Evolutionary conservation across 2,888 invertebrate genomes (phyloP).

Genomic region (Drosophila formosana): DNA sequence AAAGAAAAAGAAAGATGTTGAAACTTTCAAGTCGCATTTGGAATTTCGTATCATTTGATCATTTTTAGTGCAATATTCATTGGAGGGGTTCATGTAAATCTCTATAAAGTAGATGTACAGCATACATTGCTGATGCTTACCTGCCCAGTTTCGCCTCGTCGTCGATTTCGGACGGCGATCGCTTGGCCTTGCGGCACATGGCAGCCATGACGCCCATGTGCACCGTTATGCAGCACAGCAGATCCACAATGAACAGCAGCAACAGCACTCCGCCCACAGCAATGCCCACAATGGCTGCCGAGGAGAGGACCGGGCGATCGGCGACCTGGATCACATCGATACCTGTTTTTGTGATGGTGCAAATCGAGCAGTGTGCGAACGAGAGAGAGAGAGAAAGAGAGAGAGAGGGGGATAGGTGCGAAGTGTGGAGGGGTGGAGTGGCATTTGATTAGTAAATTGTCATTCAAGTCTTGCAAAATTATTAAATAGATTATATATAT

Average conservation of each 20-base stretch:
- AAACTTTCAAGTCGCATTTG: constrained; percentile 29
- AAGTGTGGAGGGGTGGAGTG: constrained; percentile 5
- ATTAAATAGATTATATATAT: constrained; percentile 10
- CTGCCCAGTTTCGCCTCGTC: constrained; percentile 94
- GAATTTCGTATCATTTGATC: constrained; percentile 40
- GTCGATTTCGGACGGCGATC: constrained; percentile 87
- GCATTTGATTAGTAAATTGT: constrained; percentile 65
- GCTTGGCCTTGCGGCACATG: constrained; percentile 87
- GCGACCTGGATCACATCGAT: constrained; percentile 84
- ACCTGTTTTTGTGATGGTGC: constrained; percentile 62
- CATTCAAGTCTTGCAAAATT: constrained; percentile 46
- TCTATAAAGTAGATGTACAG: not conserved
- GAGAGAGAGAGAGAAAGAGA: constrained; percentile 3
- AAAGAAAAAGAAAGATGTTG: constrained; percentile 42
- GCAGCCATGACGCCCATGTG: constrained; percentile 89
- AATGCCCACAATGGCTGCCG: constrained; percentile 92
- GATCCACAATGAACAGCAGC: constrained; percentile 93
- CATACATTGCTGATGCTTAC: constrained; percentile 86
- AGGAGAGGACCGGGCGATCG: constrained; percentile 82
- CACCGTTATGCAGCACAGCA: constrained; percentile 91
- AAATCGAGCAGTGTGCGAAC: constrained; percentile 7
- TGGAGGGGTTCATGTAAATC: not conserved
- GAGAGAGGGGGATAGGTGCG: constrained; percentile 20
- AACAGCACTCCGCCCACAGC: constrained; percentile 93
- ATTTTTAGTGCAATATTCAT: constrained; percentile 83